Evolutionary conservation across 2,888 invertebrate species (phyloP), one percentile per base, ranked within the genome.

Genomic region (Polylopha cassiicola): DNA sequence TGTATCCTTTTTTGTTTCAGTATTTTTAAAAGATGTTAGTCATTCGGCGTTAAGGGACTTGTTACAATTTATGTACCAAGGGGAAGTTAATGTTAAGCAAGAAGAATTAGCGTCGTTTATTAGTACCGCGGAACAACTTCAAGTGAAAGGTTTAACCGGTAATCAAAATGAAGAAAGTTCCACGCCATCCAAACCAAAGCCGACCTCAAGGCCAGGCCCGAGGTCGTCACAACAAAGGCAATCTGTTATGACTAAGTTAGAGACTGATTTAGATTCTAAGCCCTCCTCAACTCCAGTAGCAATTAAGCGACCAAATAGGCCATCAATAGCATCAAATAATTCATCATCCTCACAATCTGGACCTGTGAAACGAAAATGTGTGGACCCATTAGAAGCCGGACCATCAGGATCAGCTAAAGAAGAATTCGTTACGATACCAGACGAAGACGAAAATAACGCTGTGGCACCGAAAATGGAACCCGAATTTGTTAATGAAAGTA

Each of bases 51-150:
- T 90, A 64, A 88, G 89, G 77, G 90, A 90, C 78, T 86, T 90
- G 69, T 87, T 90, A 77, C 90, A 90, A 69, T 90, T 90, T 78
- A 90, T 90, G 90, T 90, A 90, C 65, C 89, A 90, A 74, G 90
- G 90, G 49, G 90, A 90, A 79, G 90, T 90, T 61, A 90, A 90
- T 86, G 90, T 90, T 61, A 89, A 89, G 73, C 90, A 90, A 79
- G 90, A 90, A 76, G 90, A 90, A 48, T 87, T 90, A 75, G 89
- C 90, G 59, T 88, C 89, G 58, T 90, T 90, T 82, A 89, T 90
- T 69, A 90, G 90, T 81, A 90, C 90, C 65, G 90, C 90, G 70
- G 90, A 90, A 84, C 89, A 90, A 61, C 84, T 90, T 69, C 90
- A 90, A 87, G 90, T 90, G 49, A 90, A 90, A 85, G 90, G 90